Percentiles rank a stretch among this genome's conserved stretches.
These are phyloP conservation scores for Bovichtus diacanthus DNA, from an alignment of 2,797 vertebrate species.

Conservation along the genomic window DNA sequence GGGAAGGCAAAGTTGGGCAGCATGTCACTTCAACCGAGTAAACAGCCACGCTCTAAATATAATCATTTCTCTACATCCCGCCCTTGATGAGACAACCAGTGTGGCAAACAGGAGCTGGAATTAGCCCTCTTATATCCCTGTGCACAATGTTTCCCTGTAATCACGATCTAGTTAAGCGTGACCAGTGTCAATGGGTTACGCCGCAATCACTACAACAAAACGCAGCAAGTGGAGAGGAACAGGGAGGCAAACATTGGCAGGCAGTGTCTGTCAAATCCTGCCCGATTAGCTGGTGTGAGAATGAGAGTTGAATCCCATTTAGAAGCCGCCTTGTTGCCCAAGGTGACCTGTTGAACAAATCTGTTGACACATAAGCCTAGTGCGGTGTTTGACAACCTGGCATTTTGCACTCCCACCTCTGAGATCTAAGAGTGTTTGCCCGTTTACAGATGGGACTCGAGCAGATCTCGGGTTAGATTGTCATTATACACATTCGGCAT, in stretches of 20 bases:
- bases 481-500: constrained; percentile 6
- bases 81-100: constrained; percentile 26
- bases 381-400: constrained; percentile 58
- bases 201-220: constrained; percentile 61
- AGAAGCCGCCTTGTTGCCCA: constrained; percentile 31
- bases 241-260: constrained; percentile 50
- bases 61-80: constrained; percentile 26
- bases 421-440: constrained; percentile 32
- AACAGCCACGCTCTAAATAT: constrained; percentile 29
- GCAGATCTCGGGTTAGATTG: constrained; percentile 1
- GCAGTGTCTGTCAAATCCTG: constrained; percentile 36
- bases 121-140: constrained; percentile 58
- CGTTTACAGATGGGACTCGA: constrained; percentile 36
- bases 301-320: constrained; percentile 44
- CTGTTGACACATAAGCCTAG: constrained; percentile 61
- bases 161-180: constrained; percentile 72
- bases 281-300: constrained; percentile 45
- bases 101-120: constrained; percentile 54
- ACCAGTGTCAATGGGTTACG: constrained; percentile 59
- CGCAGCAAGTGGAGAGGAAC: constrained; percentile 43
- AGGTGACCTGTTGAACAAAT: constrained; percentile 64
- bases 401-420: constrained; percentile 31
- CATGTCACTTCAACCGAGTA: constrained; percentile 30
- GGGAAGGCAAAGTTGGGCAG: constrained; percentile 29
- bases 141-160: constrained; percentile 47